Base-by-base conservation (phyloP, 2,888 invertebrate species). In the Leucania comma region DNA sequence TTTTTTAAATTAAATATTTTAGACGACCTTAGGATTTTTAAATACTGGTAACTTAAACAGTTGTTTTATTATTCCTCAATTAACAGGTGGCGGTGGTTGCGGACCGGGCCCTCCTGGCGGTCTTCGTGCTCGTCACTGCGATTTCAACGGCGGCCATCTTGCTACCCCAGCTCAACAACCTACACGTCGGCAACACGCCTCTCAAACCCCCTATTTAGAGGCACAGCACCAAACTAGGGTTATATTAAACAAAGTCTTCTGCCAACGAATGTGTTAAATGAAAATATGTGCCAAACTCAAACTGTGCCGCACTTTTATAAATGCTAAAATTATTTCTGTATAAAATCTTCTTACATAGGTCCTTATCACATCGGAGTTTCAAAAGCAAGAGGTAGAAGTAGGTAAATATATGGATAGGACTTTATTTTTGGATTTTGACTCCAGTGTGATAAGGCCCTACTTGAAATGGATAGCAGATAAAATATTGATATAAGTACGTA, bases 141-240 rank as follows among this genome's bases (percentile, higher is more conserved):
- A 97, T 98, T 80, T 97, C 98, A n/a, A 98, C 98, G 0, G 97
- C 97, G 1, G 97, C 98, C 78, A 98, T 98, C 83, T 95, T 98
- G 63, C 84, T 97, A 95, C 93, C 97, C 93, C 89, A 97, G 96
- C 84, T 98, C 95, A 83, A 97, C 94, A 91, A 96, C 90, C 87
- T 96, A 29, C 93, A 96, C 87, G 95, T 95, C 38, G 95, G 95
- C 42, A 95, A 96, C 82, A 95, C 95, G 58, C 95, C 95, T 60
- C 88, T 96, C 48, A 95, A 95, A 83, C 94, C 93, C 35, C 95
- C 95, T 20, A 91, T 89, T 82, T 95, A 95, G 90, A 88, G 75
- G 67, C 61, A 61, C 24, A 26, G 9, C 50, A 53, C 9, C 22
- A 53, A 69, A 9, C 8, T 72, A 81, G 72, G 56, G 59, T 78